Evolutionary conservation across 2,113 vertebrate genomes (phyloP), one percentile per base, ranked within the genome.

Genomic region (Poeciliopsis retropinna): DNA sequence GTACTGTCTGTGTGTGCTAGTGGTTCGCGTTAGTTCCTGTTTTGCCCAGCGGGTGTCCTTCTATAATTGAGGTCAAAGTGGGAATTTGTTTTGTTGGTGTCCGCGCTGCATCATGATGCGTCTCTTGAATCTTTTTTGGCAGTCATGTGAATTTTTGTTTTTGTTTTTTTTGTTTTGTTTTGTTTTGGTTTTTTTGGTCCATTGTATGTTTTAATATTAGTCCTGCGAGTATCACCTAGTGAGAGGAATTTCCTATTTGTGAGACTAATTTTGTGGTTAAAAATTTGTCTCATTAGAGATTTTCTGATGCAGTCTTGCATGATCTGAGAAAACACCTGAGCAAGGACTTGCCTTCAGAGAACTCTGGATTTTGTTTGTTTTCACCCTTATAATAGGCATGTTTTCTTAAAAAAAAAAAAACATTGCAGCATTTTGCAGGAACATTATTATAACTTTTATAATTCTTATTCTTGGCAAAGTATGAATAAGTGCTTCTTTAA

Each of bases 41-140:
- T 85, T 78, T 85, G 75, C 66, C 88, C 27, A 15, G 66, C 77
- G 64, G 61, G 47, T 82, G 44, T 76, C n/a, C 27, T 86, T 64
- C 74, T 32, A 3, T 34, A 77, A 13, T 28, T 68, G 13, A 77
- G 67, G 64, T 68, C 25, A 3, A 57, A 66, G 54, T 79, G 71
- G 71, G 74, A 70, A 64, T 78, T 11, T 85, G 73, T 90, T 65
- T 70, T 72, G 31, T 78, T 51, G 22, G 47, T 5, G 25, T 76
- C 47, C n/a, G 68, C 31, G 19, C 67, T 19, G 27, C 27, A 8
- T 75, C 47, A 64, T 72, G 41, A 66, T 30, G 37, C 31, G 29
- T 64, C 66, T 14, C 27, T 41, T 37, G 64, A 62, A 62, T 68
- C 57, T 47, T 76, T 65, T 28, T 57, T 31, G 25, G 25, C 61